These are phyloP conservation scores for Reinhardtius hippoglossoides DNA, from an alignment of 2,113 vertebrate species.

Conservation along the genomic window DNA sequence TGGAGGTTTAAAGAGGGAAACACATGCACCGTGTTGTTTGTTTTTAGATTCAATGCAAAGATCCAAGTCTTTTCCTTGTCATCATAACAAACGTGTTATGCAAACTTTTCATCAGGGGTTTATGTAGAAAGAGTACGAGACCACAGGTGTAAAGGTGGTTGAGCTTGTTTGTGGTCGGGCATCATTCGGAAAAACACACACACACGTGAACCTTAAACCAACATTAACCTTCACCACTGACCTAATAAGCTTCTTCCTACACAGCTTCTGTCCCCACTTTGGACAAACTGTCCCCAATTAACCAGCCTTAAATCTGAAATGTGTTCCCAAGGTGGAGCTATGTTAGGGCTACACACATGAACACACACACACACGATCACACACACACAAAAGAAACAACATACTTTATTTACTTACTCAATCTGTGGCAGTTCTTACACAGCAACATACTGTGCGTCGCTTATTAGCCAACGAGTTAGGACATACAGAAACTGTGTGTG, in stretches of 20 bases:
- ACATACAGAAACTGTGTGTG: not conserved
- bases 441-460: not conserved
- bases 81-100: not conserved
- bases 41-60: not conserved
- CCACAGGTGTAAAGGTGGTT: no score
- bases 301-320: no score
- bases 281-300: no score
- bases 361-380: no score
- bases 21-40: not conserved
- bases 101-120: no score
- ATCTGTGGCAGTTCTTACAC: not conserved
- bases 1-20: not conserved
- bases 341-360: no score
- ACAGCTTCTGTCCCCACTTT: no score
- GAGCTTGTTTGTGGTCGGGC: not conserved
- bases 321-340: no score
- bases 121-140: no score
- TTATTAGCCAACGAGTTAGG: not conserved
- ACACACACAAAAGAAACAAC: not conserved
- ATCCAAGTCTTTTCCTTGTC: not conserved
- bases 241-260: no score
- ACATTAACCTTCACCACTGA: no score
- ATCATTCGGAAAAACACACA: not conserved
- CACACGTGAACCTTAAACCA: no score
- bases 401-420: slow-evolving; percentile 8